Evolutionary conservation across 2,113 vertebrate species (phyloP), one percentile per base, ranked within the genome.

Genomic region (Petaurus breviceps): DNA sequence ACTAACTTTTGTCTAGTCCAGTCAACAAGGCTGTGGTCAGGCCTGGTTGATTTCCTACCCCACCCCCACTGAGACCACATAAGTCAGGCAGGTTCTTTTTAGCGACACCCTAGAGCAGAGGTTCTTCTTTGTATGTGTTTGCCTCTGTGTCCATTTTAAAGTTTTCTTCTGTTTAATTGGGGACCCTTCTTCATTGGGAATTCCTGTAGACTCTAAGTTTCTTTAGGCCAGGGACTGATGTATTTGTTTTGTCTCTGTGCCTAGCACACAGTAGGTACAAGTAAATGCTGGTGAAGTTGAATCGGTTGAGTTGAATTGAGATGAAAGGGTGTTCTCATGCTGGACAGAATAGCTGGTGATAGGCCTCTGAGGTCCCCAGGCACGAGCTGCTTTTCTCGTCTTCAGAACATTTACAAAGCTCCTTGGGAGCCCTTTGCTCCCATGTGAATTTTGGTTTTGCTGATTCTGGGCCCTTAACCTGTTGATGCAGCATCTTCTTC

Each of bases 401-500:
- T 61, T 31, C 97, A 97, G 97, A 97, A 96, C 47, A 49, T 93
- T 52, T 49, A 49, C 47, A 49, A 49, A 97, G 96, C 91, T 52
- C 95, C 94, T 89, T 96, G 5, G 22, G 94, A 95, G 97, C 96
- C 96, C 97, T 98, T 98, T 98, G 98, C 97, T 98, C 97, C 96
- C 93, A 53, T 94, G 96, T 98, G 91, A 57, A 98, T 98, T 98
- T 98, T 98, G 51, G 95, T 96, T 97, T 96, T 96, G 54, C 95
- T 97, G 94, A 92, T 98, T 98, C 96, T 97, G 97, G 97, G 61
- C 31, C 97, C 96, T 93, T 84, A 98, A 98, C 97, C 93, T 54
- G 97, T 97, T 98, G 98, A 98, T 95, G 96, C 97, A 98, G 98
- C 98, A 97, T 97, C 98, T 98, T 96, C 53, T 26, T 6, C 2